Percentiles rank a stretch among this genome's conserved stretches.
Evolutionary conservation across 2,113 vertebrate genomes (phyloP).

Genomic region (Apaloderma vittatum): DNA sequence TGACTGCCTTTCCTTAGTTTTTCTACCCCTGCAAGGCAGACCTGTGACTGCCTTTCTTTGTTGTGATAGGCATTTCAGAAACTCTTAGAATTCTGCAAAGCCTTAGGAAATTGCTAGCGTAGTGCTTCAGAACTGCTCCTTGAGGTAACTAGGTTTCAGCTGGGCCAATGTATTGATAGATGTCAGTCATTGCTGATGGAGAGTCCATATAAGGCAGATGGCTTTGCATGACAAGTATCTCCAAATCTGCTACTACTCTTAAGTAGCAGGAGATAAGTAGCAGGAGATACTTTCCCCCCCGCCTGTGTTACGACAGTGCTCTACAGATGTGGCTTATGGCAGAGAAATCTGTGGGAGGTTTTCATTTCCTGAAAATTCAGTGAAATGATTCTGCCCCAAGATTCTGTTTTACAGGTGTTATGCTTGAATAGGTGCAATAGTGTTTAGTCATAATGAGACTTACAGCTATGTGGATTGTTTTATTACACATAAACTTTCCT

Average conservation of each 20-base stretch:
- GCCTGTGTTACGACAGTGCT: neutral
- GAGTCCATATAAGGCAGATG: slow-evolving; percentile 1
- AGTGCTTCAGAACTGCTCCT: neutral
- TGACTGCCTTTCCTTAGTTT: neutral
- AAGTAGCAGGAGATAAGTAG: neutral
- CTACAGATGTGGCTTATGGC: slow-evolving; percentile 5
- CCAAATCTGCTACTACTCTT: neutral
- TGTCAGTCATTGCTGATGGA: neutral
- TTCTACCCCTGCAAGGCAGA: neutral
- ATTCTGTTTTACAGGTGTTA: neutral
- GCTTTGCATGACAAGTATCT: slow-evolving; percentile 10
- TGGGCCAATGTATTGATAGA: slow-evolving; percentile 23
- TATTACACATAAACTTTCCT: neutral
- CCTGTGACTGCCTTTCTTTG: neutral
- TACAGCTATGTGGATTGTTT: neutral
- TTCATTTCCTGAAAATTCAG: slow-evolving; percentile 34
- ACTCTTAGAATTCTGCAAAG: neutral
- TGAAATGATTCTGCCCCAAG: neutral
- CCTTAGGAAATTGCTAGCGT: neutral
- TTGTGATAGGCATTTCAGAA: neutral
- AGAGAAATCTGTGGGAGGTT: neutral
- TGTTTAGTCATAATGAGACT: neutral
- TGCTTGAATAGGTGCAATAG: neutral
- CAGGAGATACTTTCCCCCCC: neutral
- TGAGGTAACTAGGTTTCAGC: neutral